These are phyloP conservation scores for Hipposideros armiger DNA, from an alignment of 2,113 vertebrate species.

Conservation along the genomic window DNA sequence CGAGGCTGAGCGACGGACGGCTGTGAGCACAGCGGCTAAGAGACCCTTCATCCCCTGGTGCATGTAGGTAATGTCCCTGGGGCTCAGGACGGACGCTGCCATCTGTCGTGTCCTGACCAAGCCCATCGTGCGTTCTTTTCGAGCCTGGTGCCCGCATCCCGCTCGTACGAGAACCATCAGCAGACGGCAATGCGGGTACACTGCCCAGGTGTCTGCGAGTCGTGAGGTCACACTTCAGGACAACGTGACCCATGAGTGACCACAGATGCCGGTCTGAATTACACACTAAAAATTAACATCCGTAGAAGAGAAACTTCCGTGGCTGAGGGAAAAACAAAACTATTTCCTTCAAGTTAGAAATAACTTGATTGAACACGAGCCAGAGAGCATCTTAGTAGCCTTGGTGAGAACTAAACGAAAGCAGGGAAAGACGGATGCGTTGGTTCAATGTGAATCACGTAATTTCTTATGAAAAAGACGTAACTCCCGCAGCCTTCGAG, in stretches of 20 bases:
- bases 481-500: slow-evolving; percentile 12
- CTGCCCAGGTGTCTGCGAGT: slow-evolving; percentile 58
- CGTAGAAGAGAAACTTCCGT: background rate
- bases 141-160: too few species aligned
- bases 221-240: background rate
- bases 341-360: slow-evolving; percentile 18
- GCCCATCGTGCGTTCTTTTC: background rate
- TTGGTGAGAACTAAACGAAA: slow-evolving; percentile 62
- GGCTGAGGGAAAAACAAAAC: background rate
- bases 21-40: background rate
- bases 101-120: too few species aligned
- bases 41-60: background rate
- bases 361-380: slow-evolving; percentile 57
- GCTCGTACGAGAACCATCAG: too few species aligned
- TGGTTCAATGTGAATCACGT: slow-evolving; percentile 64
- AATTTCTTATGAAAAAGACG: slow-evolving; percentile 48
- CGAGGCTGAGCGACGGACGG: background rate
- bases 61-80: too few species aligned
- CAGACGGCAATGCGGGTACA: background rate
- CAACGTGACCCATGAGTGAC: slow-evolving; percentile 38
- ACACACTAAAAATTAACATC: background rate
- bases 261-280: background rate
- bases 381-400: slow-evolving; percentile 43
- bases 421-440: slow-evolving; percentile 74
- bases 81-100: too few species aligned